A percentile compares a stretch with the other conserved stretches of the same genome.
Conservation (phyloP, 2,888 invertebrate genomes). For the Oscheius sp. region DNA sequence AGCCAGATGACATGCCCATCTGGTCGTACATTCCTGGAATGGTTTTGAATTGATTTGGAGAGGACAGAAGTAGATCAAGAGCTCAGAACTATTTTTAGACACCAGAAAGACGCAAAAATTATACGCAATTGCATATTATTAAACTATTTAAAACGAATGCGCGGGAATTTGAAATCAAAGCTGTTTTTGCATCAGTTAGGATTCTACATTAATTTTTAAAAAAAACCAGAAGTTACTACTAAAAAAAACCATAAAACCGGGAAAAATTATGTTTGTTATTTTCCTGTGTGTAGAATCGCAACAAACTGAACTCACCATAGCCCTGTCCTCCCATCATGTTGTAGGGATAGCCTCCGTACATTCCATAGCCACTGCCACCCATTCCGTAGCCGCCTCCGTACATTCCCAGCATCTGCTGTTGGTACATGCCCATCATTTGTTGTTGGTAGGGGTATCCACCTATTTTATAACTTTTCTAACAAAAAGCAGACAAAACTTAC, state of each 20-base stretch:
- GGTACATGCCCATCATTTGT: conserved; percentile 6
- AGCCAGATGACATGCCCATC: conserved; percentile 12
- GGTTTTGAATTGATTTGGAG: neutral
- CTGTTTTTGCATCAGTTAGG: too few relatives aligned
- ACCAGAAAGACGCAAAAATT: too few relatives aligned
- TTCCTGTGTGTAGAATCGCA: too few relatives aligned
- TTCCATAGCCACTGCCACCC: conserved; percentile 6
- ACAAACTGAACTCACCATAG: neutral
- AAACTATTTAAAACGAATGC: too few relatives aligned
- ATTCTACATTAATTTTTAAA: too few relatives aligned
- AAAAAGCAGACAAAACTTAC: conserved; percentile 4
- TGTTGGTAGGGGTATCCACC: conserved; percentile 3
- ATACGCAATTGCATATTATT: too few relatives aligned
- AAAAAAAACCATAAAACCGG: too few relatives aligned
- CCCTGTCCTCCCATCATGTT: neutral
- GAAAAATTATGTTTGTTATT: too few relatives aligned
- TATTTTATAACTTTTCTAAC: neutral
- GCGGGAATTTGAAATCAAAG: too few relatives aligned
- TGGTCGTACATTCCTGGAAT: conserved; percentile 14
- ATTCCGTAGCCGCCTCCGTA: conserved; percentile 11
- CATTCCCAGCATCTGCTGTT: conserved; percentile 23
- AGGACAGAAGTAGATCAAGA: too few relatives aligned
- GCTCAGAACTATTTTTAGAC: too few relatives aligned
- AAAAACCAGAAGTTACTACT: too few relatives aligned
- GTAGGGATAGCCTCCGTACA: neutral